Evolutionary conservation across 2,888 invertebrate species (phyloP), one percentile per base, ranked within the genome.

Genomic region (Liodrosophila aerea): DNA sequence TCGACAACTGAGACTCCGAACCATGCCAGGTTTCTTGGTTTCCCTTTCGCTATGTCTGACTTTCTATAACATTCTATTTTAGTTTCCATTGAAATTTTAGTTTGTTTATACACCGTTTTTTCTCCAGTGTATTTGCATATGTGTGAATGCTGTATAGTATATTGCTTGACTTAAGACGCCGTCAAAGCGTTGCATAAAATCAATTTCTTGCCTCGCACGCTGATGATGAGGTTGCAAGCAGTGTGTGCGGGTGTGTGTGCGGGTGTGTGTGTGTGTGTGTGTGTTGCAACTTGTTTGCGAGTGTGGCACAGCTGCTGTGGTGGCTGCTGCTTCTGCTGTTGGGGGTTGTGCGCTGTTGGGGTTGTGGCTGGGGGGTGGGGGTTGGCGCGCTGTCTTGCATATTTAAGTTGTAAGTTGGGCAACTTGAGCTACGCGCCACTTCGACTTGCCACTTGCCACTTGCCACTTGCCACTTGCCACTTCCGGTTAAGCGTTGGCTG

Each of bases 191-290:
- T 82, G 82, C 80, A 82, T 82, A 85, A 85, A 80, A 80, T 85
- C 85, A 80, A 85, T 80, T 80, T 85, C 76, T 59, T 59, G 39
- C 49, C 40, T 11, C 37, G 50, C 39, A 60, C 40, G 53, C 46
- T 64, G 80, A 65, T 64, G 83, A 68, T 77, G 75, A 78, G 85
- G 72, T 68, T 81, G 77, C 73, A 85, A 80, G 22, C 22, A 4
- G 22, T 22, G 22, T 22, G 22, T 22, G 22, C 5, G 22, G 2
- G 22, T 22, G 22, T 22, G 22, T 22, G 22, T 22, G 22, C 5
- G 22, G 2, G 22, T 22, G 85, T 80, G 78, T 81, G n/a, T 80
- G 74, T 77, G 73, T 66, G 73, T 69, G n/a, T 71, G 64, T 59
- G 82, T 80, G 77, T 81, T 81, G 73, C 77, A 73, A 66, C 70